These are phyloP conservation scores for Pollenia griseotomentosa DNA, from an alignment of 2,888 invertebrate genomes.

Conservation along the genomic window DNA sequence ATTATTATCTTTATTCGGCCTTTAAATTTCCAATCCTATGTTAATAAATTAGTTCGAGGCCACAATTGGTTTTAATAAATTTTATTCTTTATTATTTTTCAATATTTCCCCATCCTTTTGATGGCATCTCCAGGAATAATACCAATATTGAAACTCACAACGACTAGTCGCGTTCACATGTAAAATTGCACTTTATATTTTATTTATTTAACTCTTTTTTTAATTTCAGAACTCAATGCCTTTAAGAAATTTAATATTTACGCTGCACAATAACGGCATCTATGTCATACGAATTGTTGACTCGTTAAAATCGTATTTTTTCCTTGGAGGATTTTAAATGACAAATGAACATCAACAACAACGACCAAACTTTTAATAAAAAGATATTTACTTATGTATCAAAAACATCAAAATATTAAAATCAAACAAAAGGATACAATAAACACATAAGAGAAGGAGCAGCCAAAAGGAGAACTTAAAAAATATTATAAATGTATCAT, in stretches of 20 bases:
- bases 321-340: constrained; percentile 80
- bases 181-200: too few species aligned
- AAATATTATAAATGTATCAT: constrained; percentile 54
- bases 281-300: constrained; percentile 81
- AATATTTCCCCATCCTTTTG: too few species aligned
- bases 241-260: constrained; percentile 80
- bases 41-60: too few species aligned
- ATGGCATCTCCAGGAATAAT: too few species aligned
- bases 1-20: too few species aligned
- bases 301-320: constrained; percentile 82
- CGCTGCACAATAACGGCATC: constrained; percentile 81
- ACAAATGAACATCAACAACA: constrained; percentile 54
- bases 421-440: constrained; percentile 17
- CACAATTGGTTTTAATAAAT: too few species aligned
- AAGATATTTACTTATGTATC: background rate
- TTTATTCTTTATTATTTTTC: too few species aligned
- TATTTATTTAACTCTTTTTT: constrained; percentile 5
- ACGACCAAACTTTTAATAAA: constrained; percentile 8
- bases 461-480: constrained; percentile 6
- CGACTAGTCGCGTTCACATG: too few species aligned
- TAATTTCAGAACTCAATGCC: constrained; percentile 80
- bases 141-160: too few species aligned
- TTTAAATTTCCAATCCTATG: too few species aligned
- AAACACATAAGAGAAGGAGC: background rate
- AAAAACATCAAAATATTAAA: constrained; percentile 42